phyloP scores from a whole-genome alignment of 2,797 vertebrate species.

The Parauchenoglanis ngamensis region DNA sequence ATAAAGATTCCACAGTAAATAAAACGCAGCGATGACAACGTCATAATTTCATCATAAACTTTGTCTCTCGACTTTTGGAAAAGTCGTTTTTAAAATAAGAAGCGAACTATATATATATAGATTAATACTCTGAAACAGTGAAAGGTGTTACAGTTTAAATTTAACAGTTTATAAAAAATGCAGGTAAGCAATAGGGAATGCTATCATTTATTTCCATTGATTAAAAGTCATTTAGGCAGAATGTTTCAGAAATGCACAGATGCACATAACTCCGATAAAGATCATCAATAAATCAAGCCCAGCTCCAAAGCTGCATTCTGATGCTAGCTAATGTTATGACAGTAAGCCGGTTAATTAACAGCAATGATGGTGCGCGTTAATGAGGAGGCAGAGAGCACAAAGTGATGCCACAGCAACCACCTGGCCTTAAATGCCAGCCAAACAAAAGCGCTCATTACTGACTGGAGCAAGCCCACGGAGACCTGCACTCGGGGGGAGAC shows the following conservation, averaged over 20 bases:
- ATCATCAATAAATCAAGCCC: conserved; percentile 6
- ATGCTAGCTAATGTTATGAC: conserved; percentile 29
- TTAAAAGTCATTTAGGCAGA: background rate
- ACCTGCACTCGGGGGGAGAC: background rate
- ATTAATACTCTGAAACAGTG: too few species aligned
- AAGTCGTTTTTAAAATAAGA: background rate
- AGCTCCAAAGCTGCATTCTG: background rate
- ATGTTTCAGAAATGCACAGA: background rate
- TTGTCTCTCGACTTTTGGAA: background rate
- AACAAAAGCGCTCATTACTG: conserved; percentile 46
- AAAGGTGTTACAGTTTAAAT: background rate
- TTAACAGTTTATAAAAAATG: background rate
- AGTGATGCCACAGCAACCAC: conserved; percentile 46
- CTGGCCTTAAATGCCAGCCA: conserved; percentile 48
- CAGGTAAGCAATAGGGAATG: background rate
- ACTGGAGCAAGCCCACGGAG: conserved; percentile 18
- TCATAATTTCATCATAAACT: background rate
- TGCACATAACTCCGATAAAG: background rate
- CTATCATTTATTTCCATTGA: background rate
- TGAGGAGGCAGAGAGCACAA: conserved; percentile 27
- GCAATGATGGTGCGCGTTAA: conserved; percentile 15
- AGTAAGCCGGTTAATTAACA: conserved; percentile 37
- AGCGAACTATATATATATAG: too few species aligned
- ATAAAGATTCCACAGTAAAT: background rate
- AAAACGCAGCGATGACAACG: background rate